These are phyloP conservation scores for Panthera tigris DNA, from an alignment of 2,113 vertebrate species.

Conservation along the genomic window DNA sequence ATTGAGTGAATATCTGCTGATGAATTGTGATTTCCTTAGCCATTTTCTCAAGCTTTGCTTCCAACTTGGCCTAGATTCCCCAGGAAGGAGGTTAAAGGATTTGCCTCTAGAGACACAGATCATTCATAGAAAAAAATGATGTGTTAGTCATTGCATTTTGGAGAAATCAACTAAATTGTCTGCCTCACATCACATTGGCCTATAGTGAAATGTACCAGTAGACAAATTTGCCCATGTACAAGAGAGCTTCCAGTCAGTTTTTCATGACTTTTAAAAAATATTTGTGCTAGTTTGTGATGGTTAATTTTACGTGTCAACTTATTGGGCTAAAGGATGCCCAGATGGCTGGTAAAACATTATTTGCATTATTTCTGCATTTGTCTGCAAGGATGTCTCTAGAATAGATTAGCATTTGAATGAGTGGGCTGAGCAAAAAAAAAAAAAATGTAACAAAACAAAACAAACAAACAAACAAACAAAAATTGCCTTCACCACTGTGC, in stretches of 20 bases:
- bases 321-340: background rate
- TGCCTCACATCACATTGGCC: background rate
- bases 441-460: fast-evolving
- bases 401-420: background rate
- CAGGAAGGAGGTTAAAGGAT: background rate
- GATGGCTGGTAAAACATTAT: background rate
- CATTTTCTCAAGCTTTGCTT: background rate
- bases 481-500: background rate
- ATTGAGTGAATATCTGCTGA: background rate
- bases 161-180: background rate
- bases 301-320: background rate
- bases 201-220: background rate
- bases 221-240: background rate
- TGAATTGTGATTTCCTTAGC: background rate
- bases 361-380: background rate
- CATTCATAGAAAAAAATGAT: background rate
- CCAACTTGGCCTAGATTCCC: background rate
- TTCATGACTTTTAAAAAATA: background rate
- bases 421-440: background rate
- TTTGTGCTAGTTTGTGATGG: background rate
- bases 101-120: background rate
- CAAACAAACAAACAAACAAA: background rate
- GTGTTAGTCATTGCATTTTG: background rate
- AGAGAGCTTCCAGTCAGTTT: background rate
- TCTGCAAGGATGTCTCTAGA: background rate